Evolutionary conservation across 2,888 invertebrate species (phyloP), one percentile per base, ranked within the genome.

Genomic region (Omphaloscelis lunosa): DNA sequence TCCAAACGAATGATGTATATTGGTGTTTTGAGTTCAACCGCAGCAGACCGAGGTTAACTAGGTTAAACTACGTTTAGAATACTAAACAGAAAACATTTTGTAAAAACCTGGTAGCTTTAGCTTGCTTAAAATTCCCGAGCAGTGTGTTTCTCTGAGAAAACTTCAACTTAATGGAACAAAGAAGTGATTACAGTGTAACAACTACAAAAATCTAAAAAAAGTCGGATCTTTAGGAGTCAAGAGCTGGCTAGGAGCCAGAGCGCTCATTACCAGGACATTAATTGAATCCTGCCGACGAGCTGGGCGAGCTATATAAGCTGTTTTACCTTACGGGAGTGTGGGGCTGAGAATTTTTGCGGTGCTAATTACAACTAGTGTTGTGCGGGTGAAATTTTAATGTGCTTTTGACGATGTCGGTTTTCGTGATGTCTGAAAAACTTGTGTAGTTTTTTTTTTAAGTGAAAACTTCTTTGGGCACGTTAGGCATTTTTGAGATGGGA

Each of bases 241-340:
- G 83, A 65, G 74, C 75, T 89, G 89, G 89, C 88, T 9, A 1
- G 48, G 3, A 68, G 83, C 89, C 89, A 88, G 80, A 59, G 63
- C 77, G 68, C 87, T 89, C 88, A 89, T 89, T 89, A 89, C 78
- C 72, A 82, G 81, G 79, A 86, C 89, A 87, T 86, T 88, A 88
- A 89, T 89, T 89, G 89, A 89, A 88, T 88, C 81, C 87, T 79
- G 79, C 73, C 74, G 88, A 86, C 78, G 88, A 82, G 86, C 58
- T 53, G 41, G 62, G 73, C 68, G 12, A 68, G 67, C 84, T 84
- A 72, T 69, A 80, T 79, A 83, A 84, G 83, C 77, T 73, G 63
- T 80, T 84, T 72, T 80, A 84, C 82, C 68, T 76, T 66, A 27
- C 51, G 11, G 56, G 34, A 12, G 56, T 61, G n/a, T 39, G 27